Evolutionary conservation across 2,797 vertebrate genomes (phyloP).

Genomic region (Acanthiza pusilla): DNA sequence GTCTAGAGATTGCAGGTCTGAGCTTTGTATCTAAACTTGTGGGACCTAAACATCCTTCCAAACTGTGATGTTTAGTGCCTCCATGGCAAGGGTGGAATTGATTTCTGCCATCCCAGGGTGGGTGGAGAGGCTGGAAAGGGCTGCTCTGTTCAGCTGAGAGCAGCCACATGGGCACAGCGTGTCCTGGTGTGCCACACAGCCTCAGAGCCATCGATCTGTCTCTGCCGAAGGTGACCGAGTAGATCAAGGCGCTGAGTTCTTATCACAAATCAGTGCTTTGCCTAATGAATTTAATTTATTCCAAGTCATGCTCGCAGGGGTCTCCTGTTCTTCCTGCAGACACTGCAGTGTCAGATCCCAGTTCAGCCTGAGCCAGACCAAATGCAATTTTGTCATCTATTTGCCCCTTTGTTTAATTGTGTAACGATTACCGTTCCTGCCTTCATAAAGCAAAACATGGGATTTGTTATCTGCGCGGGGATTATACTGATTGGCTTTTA

Average conservation of each 20-base stretch:
- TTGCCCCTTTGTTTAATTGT: not conserved
- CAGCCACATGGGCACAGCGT: accelerated
- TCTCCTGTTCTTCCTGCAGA: not conserved
- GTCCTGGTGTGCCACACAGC: not conserved
- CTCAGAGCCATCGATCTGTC: not conserved
- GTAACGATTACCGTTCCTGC: not conserved
- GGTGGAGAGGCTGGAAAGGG: not conserved
- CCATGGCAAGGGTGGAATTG: accelerated
- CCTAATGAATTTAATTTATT: not conserved
- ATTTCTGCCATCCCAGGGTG: accelerated
- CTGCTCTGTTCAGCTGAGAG: not conserved
- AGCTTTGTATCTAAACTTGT: not conserved
- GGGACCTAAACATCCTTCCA: not conserved
- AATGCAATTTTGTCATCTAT: not conserved
- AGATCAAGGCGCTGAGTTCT: not conserved
- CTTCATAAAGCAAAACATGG: not conserved
- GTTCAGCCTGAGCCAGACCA: not conserved
- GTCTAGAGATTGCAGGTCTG: not conserved
- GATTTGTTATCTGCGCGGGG: not conserved
- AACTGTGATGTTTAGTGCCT: not conserved
- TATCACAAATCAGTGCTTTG: not conserved
- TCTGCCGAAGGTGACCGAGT: not conserved
- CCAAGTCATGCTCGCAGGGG: not conserved
- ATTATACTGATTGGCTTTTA: not conserved
- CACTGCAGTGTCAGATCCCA: not conserved